Evolutionary conservation across 1,140 invertebrate genomes (phyloP), one percentile per base, ranked within the genome.

Genomic region (Spodoptera litura): DNA sequence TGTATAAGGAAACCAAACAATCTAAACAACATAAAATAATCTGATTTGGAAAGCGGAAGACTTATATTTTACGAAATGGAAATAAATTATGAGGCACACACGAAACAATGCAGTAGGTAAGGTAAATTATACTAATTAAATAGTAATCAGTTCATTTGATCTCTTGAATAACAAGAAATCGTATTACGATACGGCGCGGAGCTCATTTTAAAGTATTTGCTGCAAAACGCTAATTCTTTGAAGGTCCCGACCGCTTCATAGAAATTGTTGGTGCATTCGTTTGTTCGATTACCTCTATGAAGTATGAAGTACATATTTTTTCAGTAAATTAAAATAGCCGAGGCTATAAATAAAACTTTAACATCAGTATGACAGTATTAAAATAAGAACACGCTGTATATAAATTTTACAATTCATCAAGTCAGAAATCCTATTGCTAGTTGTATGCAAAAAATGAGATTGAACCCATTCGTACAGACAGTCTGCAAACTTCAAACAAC

Each of bases 101-200:
- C 20, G 12, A 25, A 52, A 70, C 49, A 52, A 70, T 70, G 51
- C 53, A 11, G 68, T 56, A 20, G 25, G 52, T 20, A 71, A 56
- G 53, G 53, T 31, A 71, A 71, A 55, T 55, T 55, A 38, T 71
- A 56, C 68, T 70, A 71, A 71, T 71, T 71, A 71, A 70, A 31
- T 71, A 52, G 31, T 55, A 55, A 71, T 71, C 27, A 38, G 52
- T 31, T 35, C 51, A 71, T 71, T 71, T 31, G 27, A 71, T 71
- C 68, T 71, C 51, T 56, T 27, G 15, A 38, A 31, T 71, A 56
- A 35, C 52, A 70, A 55, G 52, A 71, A 55, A 71, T 71, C 52
- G 68, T 71, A 71, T 71, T 71, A 71, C 53, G 68, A 71, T 31
- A 71, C 68, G 38, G 35, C 55, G 38, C 61, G 61, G 31, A 11